phyloP scores from a whole-genome alignment of 2,113 vertebrate species.

The Pangasianodon hypophthalmus region DNA sequence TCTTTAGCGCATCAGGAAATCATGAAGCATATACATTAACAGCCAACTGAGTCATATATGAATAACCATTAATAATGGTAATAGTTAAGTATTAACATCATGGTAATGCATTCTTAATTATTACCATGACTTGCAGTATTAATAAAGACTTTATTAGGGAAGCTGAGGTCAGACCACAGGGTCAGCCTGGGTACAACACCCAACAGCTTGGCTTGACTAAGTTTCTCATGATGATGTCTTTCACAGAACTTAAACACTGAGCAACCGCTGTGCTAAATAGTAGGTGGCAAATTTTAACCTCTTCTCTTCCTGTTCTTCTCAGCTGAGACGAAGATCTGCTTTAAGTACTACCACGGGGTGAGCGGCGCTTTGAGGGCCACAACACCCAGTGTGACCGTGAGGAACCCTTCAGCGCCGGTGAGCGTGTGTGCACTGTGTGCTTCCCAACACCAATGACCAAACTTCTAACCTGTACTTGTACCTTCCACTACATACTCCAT shows the following conservation, averaged over 20 bases:
- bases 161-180: neutral
- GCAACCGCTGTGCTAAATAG: neutral
- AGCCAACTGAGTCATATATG: neutral
- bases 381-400: slow-evolving; percentile 85
- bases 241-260: neutral
- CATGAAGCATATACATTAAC: neutral
- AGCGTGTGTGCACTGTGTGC: slow-evolving; percentile 61
- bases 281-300: neutral
- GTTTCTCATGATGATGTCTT: neutral
- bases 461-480: neutral
- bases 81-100: neutral
- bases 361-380: slow-evolving; percentile 85
- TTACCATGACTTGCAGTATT: neutral
- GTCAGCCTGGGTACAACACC: neutral
- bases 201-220: neutral
- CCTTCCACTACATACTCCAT: neutral
- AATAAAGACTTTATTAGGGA: neutral
- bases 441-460: neutral
- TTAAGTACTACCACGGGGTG: slow-evolving; percentile 90
- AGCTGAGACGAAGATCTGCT: slow-evolving; percentile 93
- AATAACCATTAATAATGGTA: neutral
- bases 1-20: neutral
- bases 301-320: slow-evolving; percentile 57
- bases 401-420: slow-evolving; percentile 84
- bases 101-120: neutral